Evolutionary conservation across 2,888 invertebrate genomes (phyloP), one percentile per base, ranked within the genome.

Genomic region (Epinotia bilunana): DNA sequence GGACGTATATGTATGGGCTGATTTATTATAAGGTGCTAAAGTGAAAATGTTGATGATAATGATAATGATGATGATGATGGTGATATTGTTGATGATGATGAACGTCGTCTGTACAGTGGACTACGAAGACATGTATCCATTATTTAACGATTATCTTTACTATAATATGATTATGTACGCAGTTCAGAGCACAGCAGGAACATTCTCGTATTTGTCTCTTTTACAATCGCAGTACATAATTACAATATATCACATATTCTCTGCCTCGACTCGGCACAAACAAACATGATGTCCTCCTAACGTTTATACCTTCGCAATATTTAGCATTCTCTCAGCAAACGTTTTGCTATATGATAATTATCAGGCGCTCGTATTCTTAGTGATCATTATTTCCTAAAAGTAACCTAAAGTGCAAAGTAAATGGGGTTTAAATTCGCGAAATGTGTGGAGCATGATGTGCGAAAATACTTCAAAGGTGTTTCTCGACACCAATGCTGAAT

Each of bases 281-380:
- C 20, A 43, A 57, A 68, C 58, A 58, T 58, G 20, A 57, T 69
- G 23, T 60, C 5, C 23, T 12, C 28, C 46, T 69, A 57, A 55
- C 20, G 55, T 20, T 65, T 13, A 60, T 60, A 46, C 28, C 43
- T 43, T 68, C 20, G 43, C n/a, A 58, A 69, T 46, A 58, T 69
- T 69, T 46, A 60, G 23, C 69, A 43, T 69, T 60, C 58, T n/a
- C 58, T 23, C 11, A n/a, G n/a, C 46, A n/a, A 23, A 13, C 39
- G n/a, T 60, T n/a, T 23, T 68, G 28, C 28, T 69, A 46, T 57
- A n/a, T 11, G 12, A 58, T 69, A 60, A 60, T n/a, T 16, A n/a
- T n/a, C 58, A 69, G 69, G 69, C 69, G 46, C 43, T 69, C 12
- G 12, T 58, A 43, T 68, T 39, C 55, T 68, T 9, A 20, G 16